Base-by-base conservation (phyloP, 2,113 vertebrate genomes). In the Eidolon helvum region DNA sequence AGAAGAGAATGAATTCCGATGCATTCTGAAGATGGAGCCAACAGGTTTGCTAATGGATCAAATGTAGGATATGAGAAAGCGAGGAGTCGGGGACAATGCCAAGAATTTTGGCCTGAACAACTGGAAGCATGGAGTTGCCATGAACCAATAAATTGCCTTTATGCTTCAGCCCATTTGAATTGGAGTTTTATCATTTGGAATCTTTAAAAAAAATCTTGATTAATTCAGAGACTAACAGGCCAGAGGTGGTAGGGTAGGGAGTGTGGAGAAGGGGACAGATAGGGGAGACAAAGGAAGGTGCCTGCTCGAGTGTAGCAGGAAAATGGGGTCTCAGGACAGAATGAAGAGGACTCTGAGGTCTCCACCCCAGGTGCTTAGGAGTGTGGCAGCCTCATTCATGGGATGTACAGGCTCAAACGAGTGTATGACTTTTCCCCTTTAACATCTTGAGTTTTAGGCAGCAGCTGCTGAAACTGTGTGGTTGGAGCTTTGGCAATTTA, bases 171-270 rank as follows among this genome's bases (percentile, higher is more conserved):
- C 33, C 50, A 4, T 80, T 5, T 87, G 59, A 88, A 50, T 38
- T 43, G 21, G 22, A 19, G 33, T 55, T 87, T 71, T 30, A 66
- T 43, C 53, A 50, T 33, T 72, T 90, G 50, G 63, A 65, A 77
- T 16, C 10, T 2, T 50, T 50, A 8, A 8, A 8, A 10, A 26
- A 48, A 57, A 48, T 35, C 40, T 69, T 90, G 26, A 84, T 22
- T 50, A 83, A 69, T 80, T 61, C 57, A 80, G 72, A 63, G 57
- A 90, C 45, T 57, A 87, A 61, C 26, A 82, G 55, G 48, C 18
- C 35, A 79, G 68, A 68, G 43, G 45, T 14, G 57, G 30, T n/a
- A 38, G 35, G 30, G 21, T 5, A 14, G 38, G 48, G 61, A 18
- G 38, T 10, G 11, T 28, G 75, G 69, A 83, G 35, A 40, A 38